Conservation (phyloP, 2,888 invertebrate species). For the Proisotoma minuta region DNA sequence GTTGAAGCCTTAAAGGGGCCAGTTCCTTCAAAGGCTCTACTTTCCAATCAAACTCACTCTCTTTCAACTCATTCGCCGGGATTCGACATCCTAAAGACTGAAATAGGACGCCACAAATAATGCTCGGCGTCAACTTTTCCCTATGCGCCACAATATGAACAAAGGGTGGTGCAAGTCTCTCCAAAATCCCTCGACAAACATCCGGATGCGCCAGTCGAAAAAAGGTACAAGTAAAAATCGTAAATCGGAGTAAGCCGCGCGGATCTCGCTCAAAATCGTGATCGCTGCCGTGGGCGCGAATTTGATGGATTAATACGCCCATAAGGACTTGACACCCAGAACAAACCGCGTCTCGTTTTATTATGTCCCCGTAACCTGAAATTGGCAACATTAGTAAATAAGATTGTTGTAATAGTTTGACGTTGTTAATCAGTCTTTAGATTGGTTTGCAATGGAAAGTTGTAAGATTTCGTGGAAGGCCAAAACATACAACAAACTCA, state of each 20-base stretch:
- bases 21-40: slow-evolving; percentile 21
- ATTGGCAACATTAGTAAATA: too few relatives aligned
- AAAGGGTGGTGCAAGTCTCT: slow-evolving; percentile 48
- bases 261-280: slow-evolving; percentile 4
- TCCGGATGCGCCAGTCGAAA: slow-evolving; percentile 30
- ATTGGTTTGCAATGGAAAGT: too few relatives aligned
- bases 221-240: slow-evolving; percentile 27
- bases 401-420: too few relatives aligned
- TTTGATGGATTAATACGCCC: slow-evolving; percentile 28
- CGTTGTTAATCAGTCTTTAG: too few relatives aligned
- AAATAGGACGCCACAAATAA: slow-evolving; percentile 57
- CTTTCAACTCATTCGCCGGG: neutral
- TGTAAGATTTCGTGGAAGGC: too few relatives aligned
- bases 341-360: slow-evolving; percentile 29
- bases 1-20: neutral
- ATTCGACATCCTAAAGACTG: slow-evolving; percentile 41
- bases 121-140: slow-evolving; percentile 55
- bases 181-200: slow-evolving; percentile 37
- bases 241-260: slow-evolving; percentile 20
- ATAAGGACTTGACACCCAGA: slow-evolving; percentile 35
- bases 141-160: slow-evolving; percentile 60
- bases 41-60: slow-evolving; percentile 36
- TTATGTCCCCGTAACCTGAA: slow-evolving; percentile 24
- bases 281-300: neutral
- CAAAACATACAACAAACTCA: too few relatives aligned